Evolutionary conservation across 2,797 vertebrate species (phyloP).

Genomic region (Cuculus canorus): DNA sequence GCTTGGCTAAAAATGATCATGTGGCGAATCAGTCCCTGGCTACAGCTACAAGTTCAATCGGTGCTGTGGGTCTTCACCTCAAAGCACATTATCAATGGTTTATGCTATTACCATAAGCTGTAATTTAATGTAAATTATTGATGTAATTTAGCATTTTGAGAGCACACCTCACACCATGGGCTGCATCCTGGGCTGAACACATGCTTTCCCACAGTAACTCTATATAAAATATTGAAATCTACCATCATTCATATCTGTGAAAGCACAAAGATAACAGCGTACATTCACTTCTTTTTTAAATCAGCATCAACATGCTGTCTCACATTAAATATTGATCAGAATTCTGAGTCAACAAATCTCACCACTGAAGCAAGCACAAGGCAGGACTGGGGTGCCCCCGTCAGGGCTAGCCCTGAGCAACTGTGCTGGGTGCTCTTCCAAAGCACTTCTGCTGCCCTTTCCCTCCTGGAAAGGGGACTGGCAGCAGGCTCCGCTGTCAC

Average conservation of each 20-base stretch:
- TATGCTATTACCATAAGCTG: background rate
- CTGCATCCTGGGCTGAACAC: background rate
- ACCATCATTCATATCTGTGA: background rate
- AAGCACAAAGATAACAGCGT: background rate
- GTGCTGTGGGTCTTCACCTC: background rate
- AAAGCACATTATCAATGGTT: background rate
- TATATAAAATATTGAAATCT: background rate
- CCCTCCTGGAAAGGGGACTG: background rate
- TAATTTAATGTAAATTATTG: background rate
- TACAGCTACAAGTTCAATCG: background rate
- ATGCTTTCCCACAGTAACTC: background rate
- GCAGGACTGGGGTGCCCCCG: background rate
- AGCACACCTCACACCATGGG: background rate
- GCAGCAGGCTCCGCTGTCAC: background rate
- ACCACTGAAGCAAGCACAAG: constrained; percentile 2
- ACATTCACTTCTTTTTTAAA: background rate
- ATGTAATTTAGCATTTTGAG: background rate
- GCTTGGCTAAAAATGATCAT: background rate
- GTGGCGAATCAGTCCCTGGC: background rate
- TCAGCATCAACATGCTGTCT: background rate
- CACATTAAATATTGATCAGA: constrained; percentile 42
- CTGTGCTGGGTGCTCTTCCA: accelerated
- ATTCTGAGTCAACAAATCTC: constrained; percentile 1
- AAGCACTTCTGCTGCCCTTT: background rate
- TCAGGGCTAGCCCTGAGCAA: background rate